Conservation (phyloP, 2,797 vertebrate species). For the Falco rusticolus region DNA sequence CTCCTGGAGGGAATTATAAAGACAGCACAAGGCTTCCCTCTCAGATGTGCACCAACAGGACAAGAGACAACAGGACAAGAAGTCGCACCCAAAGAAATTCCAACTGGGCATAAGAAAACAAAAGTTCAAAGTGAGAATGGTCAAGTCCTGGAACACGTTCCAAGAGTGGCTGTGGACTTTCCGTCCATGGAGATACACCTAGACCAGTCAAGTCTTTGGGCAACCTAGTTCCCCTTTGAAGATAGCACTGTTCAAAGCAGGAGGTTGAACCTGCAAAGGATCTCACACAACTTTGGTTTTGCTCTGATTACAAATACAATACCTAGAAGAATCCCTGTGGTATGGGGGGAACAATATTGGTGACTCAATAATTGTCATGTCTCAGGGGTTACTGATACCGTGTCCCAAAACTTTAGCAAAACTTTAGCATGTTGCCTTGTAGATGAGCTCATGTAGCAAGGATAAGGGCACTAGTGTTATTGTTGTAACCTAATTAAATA, state of each 20-base stretch:
- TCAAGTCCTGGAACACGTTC: not conserved
- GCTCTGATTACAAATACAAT: not conserved
- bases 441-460: not conserved
- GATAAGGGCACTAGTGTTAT: not conserved
- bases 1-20: not conserved
- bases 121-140: not conserved
- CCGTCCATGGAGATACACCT: not conserved
- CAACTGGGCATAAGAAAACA: not conserved
- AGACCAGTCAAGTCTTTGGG: not conserved
- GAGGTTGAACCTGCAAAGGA: not conserved
- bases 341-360: not conserved
- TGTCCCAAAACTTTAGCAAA: not conserved
- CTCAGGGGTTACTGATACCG: not conserved
- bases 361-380: not conserved
- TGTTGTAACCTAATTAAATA: constrained; percentile 26
- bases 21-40: not conserved
- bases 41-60: not conserved
- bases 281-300: not conserved
- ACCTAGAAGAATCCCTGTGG: not conserved
- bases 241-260: not conserved
- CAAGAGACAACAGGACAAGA: not conserved
- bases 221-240: not conserved
- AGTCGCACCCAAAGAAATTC: not conserved
- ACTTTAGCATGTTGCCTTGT: not conserved
- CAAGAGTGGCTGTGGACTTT: not conserved